These are phyloP conservation scores for Rhadina sibilatrix DNA, from an alignment of 2,113 vertebrate genomes.

Conservation along the genomic window DNA sequence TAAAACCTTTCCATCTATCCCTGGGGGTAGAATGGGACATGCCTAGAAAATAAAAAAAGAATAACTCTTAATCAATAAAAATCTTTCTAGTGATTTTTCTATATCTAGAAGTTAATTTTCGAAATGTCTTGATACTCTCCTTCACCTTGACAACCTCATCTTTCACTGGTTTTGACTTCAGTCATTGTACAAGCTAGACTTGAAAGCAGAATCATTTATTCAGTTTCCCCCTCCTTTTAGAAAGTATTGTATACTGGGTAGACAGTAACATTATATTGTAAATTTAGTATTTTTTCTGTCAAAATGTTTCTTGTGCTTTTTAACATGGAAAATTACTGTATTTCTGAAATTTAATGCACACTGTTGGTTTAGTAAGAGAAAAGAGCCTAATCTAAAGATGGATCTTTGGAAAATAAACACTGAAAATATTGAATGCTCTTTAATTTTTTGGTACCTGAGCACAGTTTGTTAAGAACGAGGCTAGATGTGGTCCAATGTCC, in stretches of 20 bases:
- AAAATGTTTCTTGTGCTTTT: neutral
- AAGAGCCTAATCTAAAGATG: neutral
- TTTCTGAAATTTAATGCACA: neutral
- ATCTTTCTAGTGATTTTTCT: neutral
- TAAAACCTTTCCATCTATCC: neutral
- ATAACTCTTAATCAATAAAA: neutral
- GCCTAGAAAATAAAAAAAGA: neutral
- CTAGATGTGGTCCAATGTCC: neutral
- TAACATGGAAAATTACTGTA: neutral
- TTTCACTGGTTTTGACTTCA: neutral
- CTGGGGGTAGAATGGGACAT: neutral
- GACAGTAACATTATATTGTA: neutral
- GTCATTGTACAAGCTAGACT: neutral
- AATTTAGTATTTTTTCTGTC: neutral
- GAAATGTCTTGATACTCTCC: neutral
- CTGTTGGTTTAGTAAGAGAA: neutral
- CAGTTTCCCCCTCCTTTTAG: fast-evolving
- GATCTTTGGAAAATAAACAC: neutral
- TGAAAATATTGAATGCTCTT: neutral
- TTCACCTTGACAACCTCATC: neutral
- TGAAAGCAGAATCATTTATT: neutral
- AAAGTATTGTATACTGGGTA: neutral
- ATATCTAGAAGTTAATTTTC: neutral
- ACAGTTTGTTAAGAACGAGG: neutral
- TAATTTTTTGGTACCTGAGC: neutral